Evolutionary conservation across 2,113 vertebrate species (phyloP), one percentile per base, ranked within the genome.

Genomic region (Oxyura jamaicensis): DNA sequence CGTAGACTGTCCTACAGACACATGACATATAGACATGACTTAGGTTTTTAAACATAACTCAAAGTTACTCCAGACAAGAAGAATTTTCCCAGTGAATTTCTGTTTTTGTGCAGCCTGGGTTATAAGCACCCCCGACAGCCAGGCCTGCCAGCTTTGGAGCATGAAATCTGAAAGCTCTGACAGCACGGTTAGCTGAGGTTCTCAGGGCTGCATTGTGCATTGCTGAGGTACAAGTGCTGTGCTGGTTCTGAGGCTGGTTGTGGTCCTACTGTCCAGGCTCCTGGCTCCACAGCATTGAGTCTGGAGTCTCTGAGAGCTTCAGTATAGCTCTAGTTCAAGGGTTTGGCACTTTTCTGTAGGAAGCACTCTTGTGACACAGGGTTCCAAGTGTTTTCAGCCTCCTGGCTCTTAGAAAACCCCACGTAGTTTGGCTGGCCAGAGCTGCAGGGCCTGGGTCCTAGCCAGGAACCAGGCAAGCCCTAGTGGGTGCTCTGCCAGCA

Each of bases 341-440:
- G 29, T 89, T 46, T 87, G 62, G 77, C 20, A 9, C 53, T 75
- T 81, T 41, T 2, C 36, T 71, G 7, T 71, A n/a, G 56, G 44
- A 46, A 71, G 21, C 18, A 33, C 26, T 78, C 41, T 55, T 63
- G 88, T 44, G 35, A n/a, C 39, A 63, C 15, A 10, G 31, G 31
- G 20, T 2, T 62, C 13, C 60, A 50, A 42, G 39, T 39, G 8
- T 18, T 63, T 63, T 33, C 13, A 56, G 25, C 26, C 10, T 36
- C 20, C 18, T 73, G 14, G 10, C 20, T 72, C 25, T 73, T 33
- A 50, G 63, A 50, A 91, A 80, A 35, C 9, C 16, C 8, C 36
- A 6, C 0, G 2, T 6, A 35, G 13, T 12, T 1, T 2, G 4
- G 6, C 23, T 78, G 53, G 10, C 3, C 2, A 2, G 46, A 72